Evolutionary conservation across 2,888 invertebrate genomes (phyloP), one percentile per base, ranked within the genome.

Genomic region (Prosopocoilus inquinatus): DNA sequence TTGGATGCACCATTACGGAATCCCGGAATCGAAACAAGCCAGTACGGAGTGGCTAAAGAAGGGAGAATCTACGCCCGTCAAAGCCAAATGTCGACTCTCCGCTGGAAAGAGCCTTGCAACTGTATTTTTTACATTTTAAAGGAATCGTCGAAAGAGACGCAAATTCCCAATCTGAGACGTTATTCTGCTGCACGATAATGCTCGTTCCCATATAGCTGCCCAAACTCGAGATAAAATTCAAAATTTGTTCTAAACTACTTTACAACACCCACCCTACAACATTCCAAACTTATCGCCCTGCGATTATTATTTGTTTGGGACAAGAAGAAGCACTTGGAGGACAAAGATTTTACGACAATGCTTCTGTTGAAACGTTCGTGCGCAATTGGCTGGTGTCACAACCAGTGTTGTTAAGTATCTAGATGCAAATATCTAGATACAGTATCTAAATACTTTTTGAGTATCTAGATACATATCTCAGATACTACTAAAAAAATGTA

Each of bases 11-110:
- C 33, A 44, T 43, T 9, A 43, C 2, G n/a, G n/a, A n/a, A 50
- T 33, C 28, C 33, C 11, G 8, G 43, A 34, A 43, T 13, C 3
- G 9, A 48, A 48, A 34, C 15, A 36, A 11, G 13, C 16, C 20
- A 43, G 2, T 7, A 45, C 43, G 50, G 41, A 50, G 20, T 50
- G 50, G 41, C 38, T 11, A 9, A 20, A 50, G 5, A 33, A 15
- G 36, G 35, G 7, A n/a, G 38, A 16, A 46, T 13, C 39, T 13
- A 39, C 39, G n/a, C n/a, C n/a, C n/a, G n/a, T n/a, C n/a, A n/a
- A n/a, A n/a, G n/a, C n/a, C n/a, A n/a, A n/a, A n/a, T 11, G 9
- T 9, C 39, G 12, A 13, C 13, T 13, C 13, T 38, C 13, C 13
- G 39, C 9, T 38, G 39, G 39, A 13, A 38, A 38, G 13, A 3